Percentiles rank a stretch among this genome's conserved stretches.
phyloP scores from a whole-genome alignment of 2,113 vertebrate species.

The Myxocyprinus asiaticus region DNA sequence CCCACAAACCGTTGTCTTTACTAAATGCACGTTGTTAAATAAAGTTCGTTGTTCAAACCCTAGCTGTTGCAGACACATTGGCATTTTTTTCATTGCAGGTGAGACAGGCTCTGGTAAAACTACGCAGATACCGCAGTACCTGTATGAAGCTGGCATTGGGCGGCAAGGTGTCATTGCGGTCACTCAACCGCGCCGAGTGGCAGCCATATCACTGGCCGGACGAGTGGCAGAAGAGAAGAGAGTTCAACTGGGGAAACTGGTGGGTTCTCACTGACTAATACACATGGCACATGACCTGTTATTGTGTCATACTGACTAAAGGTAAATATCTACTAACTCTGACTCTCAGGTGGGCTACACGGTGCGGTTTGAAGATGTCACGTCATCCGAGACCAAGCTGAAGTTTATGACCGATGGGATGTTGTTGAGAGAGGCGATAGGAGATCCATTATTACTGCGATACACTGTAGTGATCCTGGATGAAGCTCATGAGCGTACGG shows the following conservation, averaged over 20 bases:
- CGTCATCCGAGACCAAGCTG: constrained; percentile 84
- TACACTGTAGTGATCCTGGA: constrained; percentile 91
- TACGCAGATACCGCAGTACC: constrained; percentile 92
- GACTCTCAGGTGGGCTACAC: constrained; percentile 88
- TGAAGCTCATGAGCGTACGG: constrained; percentile 91
- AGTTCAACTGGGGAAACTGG: constrained; percentile 73
- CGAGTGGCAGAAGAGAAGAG: constrained; percentile 85
- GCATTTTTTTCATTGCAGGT: background rate
- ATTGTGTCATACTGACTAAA: background rate
- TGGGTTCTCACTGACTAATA: constrained; percentile 54
- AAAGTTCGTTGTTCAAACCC: too few relatives aligned
- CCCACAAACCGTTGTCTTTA: too few relatives aligned
- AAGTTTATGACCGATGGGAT: constrained; percentile 96
- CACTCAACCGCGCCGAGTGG: constrained; percentile 91
- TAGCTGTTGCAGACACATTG: too few relatives aligned
- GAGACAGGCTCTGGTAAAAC: constrained; percentile 98
- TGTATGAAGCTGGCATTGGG: constrained; percentile 87
- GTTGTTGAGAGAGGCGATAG: constrained; percentile 91
- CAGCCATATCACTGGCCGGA: constrained; percentile 90
- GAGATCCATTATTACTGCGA: constrained; percentile 85
- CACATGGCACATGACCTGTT: too few relatives aligned
- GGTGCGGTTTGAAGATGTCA: constrained; percentile 92
- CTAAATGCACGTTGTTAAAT: too few relatives aligned
- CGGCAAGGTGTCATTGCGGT: constrained; percentile 84
- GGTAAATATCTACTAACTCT: too few relatives aligned